Conservation (phyloP, 2,797 vertebrate genomes). For the Telmatherina bonti region DNA sequence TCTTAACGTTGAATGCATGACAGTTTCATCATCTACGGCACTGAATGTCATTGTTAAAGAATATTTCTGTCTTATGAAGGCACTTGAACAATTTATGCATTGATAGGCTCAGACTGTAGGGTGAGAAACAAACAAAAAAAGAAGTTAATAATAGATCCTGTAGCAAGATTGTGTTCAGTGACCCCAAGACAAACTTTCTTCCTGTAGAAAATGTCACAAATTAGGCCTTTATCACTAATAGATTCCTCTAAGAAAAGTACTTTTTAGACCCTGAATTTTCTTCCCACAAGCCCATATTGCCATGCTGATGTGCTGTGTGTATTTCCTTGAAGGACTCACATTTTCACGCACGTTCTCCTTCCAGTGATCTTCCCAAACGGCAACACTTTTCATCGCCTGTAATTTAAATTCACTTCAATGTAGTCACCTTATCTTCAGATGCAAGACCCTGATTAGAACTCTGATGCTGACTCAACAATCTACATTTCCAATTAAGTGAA, state of each 20-base stretch:
- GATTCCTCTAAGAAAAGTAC: slow-evolving; percentile 20
- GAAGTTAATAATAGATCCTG: too few species aligned
- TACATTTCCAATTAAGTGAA: slow-evolving; percentile 72
- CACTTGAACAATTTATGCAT: neutral
- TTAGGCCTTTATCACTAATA: slow-evolving; percentile 18
- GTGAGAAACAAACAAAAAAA: neutral
- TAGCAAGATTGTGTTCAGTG: slow-evolving; percentile 6
- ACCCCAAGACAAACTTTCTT: slow-evolving; percentile 3
- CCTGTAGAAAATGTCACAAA: slow-evolving; percentile 31
- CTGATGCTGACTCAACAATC: slow-evolving; percentile 70
- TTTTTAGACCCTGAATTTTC: slow-evolving; percentile 9
- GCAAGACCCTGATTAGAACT: slow-evolving; percentile 60
- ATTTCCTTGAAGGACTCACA: slow-evolving; percentile 9
- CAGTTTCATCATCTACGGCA: neutral
- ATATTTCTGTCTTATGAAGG: neutral
- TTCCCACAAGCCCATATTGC: neutral
- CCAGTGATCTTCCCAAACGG: slow-evolving; percentile 22
- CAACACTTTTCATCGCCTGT: slow-evolving; percentile 35
- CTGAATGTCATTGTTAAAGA: slow-evolving; percentile 26
- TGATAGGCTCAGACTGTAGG: neutral
- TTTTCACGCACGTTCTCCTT: neutral
- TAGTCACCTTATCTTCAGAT: slow-evolving; percentile 54
- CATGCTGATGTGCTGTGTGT: neutral
- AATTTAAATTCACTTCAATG: slow-evolving; percentile 61
- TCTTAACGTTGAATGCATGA: slow-evolving; percentile 12